A percentile compares a stretch with the other conserved stretches of the same genome.
These are phyloP conservation scores for Drosophila melanosoma DNA, from an alignment of 2,888 invertebrate genomes.

Conservation along the genomic window DNA sequence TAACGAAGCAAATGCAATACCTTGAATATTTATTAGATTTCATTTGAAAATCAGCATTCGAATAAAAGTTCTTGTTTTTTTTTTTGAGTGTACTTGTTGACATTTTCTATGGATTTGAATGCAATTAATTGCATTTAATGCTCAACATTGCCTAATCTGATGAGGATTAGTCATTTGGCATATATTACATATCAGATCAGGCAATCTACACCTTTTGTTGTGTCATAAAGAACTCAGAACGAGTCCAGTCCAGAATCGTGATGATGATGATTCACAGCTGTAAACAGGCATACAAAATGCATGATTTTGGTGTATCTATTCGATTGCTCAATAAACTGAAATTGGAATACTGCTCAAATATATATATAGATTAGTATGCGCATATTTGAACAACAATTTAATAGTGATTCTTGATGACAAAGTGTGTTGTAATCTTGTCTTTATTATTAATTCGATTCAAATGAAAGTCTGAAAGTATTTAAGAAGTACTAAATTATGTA, in stretches of 20 bases:
- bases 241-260: neutral
- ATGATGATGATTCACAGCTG: slow-evolving; percentile 24
- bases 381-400: slow-evolving; percentile 8
- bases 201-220: slow-evolving; percentile 24
- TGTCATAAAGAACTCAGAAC: slow-evolving; percentile 19
- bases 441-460: slow-evolving; percentile 4
- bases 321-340: neutral
- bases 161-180: slow-evolving; percentile 32
- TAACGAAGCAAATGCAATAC: neutral
- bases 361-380: neutral
- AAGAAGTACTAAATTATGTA: slow-evolving; percentile 50
- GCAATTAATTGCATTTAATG: neutral
- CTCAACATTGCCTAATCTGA: neutral
- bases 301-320: neutral
- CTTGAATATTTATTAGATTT: neutral
- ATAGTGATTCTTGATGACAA: slow-evolving; percentile 14
- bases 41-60: neutral
- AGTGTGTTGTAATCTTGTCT: slow-evolving; percentile 27
- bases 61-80: neutral
- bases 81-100: neutral
- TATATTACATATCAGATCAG: slow-evolving; percentile 12
- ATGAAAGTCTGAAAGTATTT: slow-evolving; percentile 21
- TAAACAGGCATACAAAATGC: slow-evolving; percentile 10
- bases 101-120: neutral
- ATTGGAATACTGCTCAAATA: neutral